Evolutionary conservation across 1,140 invertebrate species (phyloP), one percentile per base, ranked within the genome.

Genomic region (Zaprionus capensis): DNA sequence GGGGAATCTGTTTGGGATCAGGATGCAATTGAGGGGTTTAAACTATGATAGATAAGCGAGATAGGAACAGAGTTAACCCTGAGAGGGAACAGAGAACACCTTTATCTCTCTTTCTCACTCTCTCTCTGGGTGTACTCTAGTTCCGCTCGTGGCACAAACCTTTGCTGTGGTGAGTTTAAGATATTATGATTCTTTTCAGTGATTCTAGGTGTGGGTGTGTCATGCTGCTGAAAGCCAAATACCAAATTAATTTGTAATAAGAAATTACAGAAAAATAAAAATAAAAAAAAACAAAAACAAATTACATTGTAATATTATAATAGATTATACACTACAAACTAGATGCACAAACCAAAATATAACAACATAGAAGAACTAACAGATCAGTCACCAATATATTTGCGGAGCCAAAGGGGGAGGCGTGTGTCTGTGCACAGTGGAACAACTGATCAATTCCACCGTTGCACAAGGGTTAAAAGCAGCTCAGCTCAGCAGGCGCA

Each of bases 201-300:
- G 82, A 90, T 77, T 92, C 91, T 92, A 92, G 87, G 76, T 91
- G 80, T 86, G 72, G 78, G 70, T 81, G 91, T 91, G 71, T 91
- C 91, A 92, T 92, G 91, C 91, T 92, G 91, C 83, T 90, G 90
- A 90, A 91, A 91, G 87, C 91, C 91, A 91, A 90, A 91, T 86
- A 92, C 91, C 91, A 92, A 92, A 92, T 88, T 72, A 91, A 79
- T 78, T 80, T 63, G 80, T 79, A 34, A 76, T 78, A 49, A 20
- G 31, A 34, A 49, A 51, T 51, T 51, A 51, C 46, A 20, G 31
- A 11, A 34, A 11, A 26, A 26, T 34, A 34, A 11, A 26, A 26
- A 26, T 73, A 62, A 64, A 67, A 61, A 66, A 46, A 76, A 65
- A 65, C 59, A 68, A 71, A 65, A 73, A 88, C 61, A 14, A 9